Conservation (phyloP, 2,113 vertebrate genomes). For the Anguilla rostrata region DNA sequence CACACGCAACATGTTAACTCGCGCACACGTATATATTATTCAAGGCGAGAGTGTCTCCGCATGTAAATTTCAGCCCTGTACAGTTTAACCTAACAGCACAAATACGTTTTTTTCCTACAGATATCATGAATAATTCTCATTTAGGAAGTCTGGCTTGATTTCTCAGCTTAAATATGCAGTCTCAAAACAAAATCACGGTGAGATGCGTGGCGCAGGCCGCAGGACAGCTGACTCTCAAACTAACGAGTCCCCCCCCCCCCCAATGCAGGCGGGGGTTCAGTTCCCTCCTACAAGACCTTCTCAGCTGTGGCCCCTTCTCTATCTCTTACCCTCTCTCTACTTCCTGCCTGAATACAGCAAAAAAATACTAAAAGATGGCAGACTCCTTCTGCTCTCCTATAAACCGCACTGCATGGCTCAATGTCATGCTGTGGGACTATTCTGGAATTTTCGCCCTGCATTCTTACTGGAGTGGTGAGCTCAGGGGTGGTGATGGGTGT, state of each 20-base stretch:
- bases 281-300: no score
- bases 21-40: constrained; percentile 22
- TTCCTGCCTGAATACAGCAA: no score
- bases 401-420: not conserved
- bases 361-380: no score
- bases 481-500: constrained; percentile 94
- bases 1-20: not conserved
- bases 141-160: not conserved
- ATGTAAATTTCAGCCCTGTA: not conserved
- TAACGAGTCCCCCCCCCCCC: no score
- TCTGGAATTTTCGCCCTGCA: not conserved
- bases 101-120: not conserved
- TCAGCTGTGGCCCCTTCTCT: no score
- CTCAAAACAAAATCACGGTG: no score
- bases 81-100: not conserved
- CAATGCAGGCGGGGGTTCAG: no score
- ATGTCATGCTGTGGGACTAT: not conserved
- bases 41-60: not conserved
- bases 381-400: not conserved
- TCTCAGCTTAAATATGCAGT: not conserved
- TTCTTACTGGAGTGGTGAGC: constrained; percentile 88
- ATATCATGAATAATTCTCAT: not conserved
- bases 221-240: no score
- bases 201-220: no score
- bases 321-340: no score